Evolutionary conservation across 2,888 invertebrate species (phyloP), one percentile per base, ranked within the genome.

Genomic region (Hirtodrosophila duncani): DNA sequence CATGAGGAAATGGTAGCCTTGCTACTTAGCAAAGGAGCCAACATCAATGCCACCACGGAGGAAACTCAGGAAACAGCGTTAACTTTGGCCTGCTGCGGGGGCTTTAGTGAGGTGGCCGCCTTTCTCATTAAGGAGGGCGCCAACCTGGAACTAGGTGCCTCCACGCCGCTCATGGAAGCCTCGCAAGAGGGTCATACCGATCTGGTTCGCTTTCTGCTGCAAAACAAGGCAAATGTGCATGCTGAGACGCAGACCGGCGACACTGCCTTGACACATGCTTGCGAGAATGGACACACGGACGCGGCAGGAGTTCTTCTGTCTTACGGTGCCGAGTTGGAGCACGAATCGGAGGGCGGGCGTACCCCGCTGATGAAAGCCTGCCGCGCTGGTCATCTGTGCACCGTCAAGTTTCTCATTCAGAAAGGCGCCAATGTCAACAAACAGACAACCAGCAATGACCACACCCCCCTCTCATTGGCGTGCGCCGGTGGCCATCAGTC

Each of bases 341-440:
- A 97, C 88, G 96, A 97, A 88, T 95, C 96, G 31, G 98, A 99
- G 88, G 98, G 97, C 57, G 98, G 98, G 3, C 91, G 98, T 78
- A 99, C 99, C 61, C 98, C 99, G 34, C 88, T 99, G 83, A 99
- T 99, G 99, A 99, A 98, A 88, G 98, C 99, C 16, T 97, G 97
- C 69, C 91, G 98, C 67, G 97, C 98, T 9, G 99, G 99, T 1
- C 98, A 99, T 87, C 88, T 96, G 43, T 96, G 96, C 88, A 97
- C 98, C 63, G 98, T 98, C 69, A 95, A 97, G 89, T 98, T 96
- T 89, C 92, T 99, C 58, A 93, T 98, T 67, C 91, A 92, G 46
- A 95, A 96, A 86, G 91, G 92, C 60, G 95, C 94, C 11, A 92
- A 94, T 86, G 93, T 95, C n/a, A 94, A 95, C 82, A 90, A 92